Evolutionary conservation across 2,797 vertebrate species (phyloP), one percentile per base, ranked within the genome.

Genomic region (Myiotriccus ornatus): DNA sequence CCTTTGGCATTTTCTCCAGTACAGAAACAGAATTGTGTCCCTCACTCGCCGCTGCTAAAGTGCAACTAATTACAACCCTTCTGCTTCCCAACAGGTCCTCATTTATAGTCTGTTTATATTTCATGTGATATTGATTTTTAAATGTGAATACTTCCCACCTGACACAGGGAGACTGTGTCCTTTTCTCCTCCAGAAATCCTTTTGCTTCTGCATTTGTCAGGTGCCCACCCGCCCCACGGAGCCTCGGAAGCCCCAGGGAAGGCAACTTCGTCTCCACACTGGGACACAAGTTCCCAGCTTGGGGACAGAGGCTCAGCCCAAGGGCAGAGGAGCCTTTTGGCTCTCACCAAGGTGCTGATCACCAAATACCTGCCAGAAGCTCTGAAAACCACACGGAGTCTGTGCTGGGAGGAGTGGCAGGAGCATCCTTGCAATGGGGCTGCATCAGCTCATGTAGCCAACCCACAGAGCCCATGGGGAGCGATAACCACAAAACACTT

Each of bases 51-150:
- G 74, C 79, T 90, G 70, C 79, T 94, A 10, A 94, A 95, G 53
- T 62, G 69, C 77, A 84, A 37, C 41, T 83, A 92, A 96, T 95
- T 91, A 84, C 76, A 88, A 23, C 77, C 64, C 84, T 70, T 80
- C 57, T 43, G 68, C 44, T 85, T 96, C 89, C 93, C 93, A 90
- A 73, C 80, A 83, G 90, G 83, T 87, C 78, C 41, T 95, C 84
- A 74, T 93, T 89, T 96, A 95, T 70, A 83, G 52, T 18, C 68
- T 68, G 47, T 85, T 93, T 85, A 37, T 93, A 74, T 94, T 96
- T 95, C 76, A 87, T 52, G 68, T 76, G 47, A n/a, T 94, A 90
- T 25, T 8, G 82, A 87, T 92, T 95, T 91, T 79, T 78, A 84
- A 70, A 84, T 80, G 88, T 15, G 44, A 85, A n/a, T 52, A 32